A percentile compares a stretch with the other conserved stretches of the same genome.
phyloP scores from a whole-genome alignment of 2,113 vertebrate species.

The Pseudonaja textilis region DNA sequence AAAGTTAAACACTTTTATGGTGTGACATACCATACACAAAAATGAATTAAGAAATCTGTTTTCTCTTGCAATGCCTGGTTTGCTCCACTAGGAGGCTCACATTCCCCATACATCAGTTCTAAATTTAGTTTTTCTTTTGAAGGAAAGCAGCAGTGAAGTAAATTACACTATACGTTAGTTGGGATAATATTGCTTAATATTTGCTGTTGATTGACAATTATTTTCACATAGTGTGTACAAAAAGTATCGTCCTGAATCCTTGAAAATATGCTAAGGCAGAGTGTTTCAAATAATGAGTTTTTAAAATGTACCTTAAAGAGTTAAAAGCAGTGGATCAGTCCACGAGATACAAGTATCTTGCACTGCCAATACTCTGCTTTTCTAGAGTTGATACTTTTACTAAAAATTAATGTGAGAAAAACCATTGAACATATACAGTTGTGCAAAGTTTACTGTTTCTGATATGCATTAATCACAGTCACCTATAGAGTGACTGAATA shows the following conservation, averaged over 20 bases:
- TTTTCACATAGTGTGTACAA: neutral
- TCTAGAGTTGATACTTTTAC: neutral
- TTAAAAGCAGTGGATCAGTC: neutral
- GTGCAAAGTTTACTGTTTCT: neutral
- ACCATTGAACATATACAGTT: neutral
- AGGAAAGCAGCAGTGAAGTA: neutral
- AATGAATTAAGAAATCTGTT: neutral
- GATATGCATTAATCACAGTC: neutral
- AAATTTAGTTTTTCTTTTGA: rapidly evolving
- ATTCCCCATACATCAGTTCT: neutral
- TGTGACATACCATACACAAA: rapidly evolving
- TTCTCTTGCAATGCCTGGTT: neutral
- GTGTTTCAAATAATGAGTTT: neutral
- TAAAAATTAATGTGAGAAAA: neutral
- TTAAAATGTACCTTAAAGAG: neutral
- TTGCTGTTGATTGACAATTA: neutral
- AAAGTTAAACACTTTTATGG: neutral
- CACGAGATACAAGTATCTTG: neutral
- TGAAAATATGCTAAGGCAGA: neutral
- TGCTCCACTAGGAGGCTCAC: slow-evolving; percentile 54
- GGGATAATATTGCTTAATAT: neutral
- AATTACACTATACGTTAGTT: neutral
- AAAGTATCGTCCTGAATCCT: neutral
- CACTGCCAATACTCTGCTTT: neutral
- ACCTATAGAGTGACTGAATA: neutral